Evolutionary conservation across 64 coral and sea anemone genomes (phyloP).

Genomic region (Catalaphyllia jardinei): DNA sequence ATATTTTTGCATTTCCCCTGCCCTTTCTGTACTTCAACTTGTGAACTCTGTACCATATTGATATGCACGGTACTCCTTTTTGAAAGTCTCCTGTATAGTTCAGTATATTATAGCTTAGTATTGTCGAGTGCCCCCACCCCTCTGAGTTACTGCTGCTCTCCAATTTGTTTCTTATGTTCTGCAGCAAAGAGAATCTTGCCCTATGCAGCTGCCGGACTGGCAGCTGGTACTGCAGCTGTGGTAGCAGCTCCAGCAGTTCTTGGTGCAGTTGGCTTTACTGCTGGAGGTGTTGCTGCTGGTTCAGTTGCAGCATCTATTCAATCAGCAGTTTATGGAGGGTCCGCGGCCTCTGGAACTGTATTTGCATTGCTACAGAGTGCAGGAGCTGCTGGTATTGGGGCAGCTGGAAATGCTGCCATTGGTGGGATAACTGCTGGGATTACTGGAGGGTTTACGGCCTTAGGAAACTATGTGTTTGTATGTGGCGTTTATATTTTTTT

Average conservation of each 20-base stretch:
- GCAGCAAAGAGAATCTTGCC: background rate
- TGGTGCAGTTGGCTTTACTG: constrained; percentile 35
- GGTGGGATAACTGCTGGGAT: constrained; percentile 10
- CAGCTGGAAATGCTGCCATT: background rate
- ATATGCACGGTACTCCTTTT: no score
- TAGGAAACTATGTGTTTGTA: background rate
- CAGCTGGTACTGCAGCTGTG: constrained; percentile 14
- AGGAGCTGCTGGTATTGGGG: constrained; percentile 52
- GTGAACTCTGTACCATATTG: no score
- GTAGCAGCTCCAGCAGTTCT: constrained; percentile 8
- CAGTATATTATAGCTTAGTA: no score
- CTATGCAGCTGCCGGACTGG: background rate
- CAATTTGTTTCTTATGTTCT: no score
- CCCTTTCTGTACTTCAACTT: no score
- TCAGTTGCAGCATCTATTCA: constrained; percentile 53
- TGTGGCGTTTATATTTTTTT: background rate
- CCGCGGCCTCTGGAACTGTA: constrained; percentile 33
- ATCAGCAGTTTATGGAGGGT: constrained; percentile 47
- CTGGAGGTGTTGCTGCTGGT: constrained; percentile 51
- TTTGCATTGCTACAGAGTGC: constrained; percentile 63
- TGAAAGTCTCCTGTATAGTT: no score
- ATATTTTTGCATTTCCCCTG: no score
- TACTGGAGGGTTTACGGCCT: background rate
- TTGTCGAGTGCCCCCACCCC: no score
- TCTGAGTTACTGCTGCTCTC: no score